phyloP scores from a whole-genome alignment of 2,888 invertebrate genomes.

The Aspidiotus destructor region DNA sequence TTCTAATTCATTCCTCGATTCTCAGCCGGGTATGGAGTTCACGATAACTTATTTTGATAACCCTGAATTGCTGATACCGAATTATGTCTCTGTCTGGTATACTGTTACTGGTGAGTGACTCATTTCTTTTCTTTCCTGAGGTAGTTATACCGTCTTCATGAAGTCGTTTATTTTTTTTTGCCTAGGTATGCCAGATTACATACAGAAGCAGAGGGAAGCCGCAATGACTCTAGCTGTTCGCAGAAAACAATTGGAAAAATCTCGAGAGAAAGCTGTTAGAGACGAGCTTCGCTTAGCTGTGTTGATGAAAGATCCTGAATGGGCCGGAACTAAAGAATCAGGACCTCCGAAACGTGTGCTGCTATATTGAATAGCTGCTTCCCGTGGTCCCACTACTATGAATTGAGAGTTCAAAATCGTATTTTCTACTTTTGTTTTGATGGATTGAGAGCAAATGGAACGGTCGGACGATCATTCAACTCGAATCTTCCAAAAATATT shows the following conservation, averaged over 20 bases:
- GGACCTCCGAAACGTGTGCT: no score
- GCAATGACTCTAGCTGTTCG: slow-evolving; percentile 51
- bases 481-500: no score
- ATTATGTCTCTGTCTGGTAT: slow-evolving; percentile 62
- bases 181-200: slow-evolving; percentile 65
- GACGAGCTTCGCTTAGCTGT: no score
- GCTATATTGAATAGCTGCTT: no score
- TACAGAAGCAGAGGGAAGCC: slow-evolving; percentile 59
- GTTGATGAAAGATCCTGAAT: no score
- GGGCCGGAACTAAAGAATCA: no score
- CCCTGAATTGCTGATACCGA: slow-evolving; percentile 67
- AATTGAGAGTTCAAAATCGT: no score
- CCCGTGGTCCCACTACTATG: no score
- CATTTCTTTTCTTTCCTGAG: slow-evolving; percentile 8
- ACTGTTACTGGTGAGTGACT: slow-evolving; percentile 44
- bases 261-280: no score
- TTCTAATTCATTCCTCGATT: slow-evolving; percentile 37
- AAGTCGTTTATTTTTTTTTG: slow-evolving; percentile 20
- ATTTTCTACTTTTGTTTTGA: no score
- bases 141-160: slow-evolving; percentile 14
- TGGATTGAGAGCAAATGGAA: no score
- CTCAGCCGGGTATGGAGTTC: slow-evolving; percentile 64
- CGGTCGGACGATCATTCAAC: no score
- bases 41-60: slow-evolving; percentile 80
- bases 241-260: neutral